Base-by-base conservation (phyloP, 2,797 vertebrate genomes). In the Tragopan temminckii region DNA sequence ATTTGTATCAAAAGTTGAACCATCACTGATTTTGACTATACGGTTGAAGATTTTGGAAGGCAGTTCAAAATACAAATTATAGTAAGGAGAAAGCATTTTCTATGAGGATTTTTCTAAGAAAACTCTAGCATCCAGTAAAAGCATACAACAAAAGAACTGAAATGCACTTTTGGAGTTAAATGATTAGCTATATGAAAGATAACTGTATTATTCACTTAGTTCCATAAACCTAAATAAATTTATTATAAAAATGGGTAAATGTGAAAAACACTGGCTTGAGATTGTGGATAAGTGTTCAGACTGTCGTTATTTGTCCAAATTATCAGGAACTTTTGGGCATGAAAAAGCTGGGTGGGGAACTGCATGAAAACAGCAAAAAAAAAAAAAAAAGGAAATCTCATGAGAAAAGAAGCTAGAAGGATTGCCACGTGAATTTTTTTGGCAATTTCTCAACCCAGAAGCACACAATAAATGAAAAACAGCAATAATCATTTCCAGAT, bases 391-490 rank as follows among this genome's bases (percentile, higher is more conserved):
- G 58, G 58, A 87, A 83, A 90, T 66, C 84, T 63, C 69, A 46
- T 31, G 88, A 90, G 84, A 75, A 62, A 7, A 64, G n/a, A n/a
- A 57, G 14, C 58, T 74, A 36, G 2, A 1, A 52, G 53, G 43
- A 33, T 59, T n/a, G 13, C 50, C 55, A 20, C 42, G 83, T 29
- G 16, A 4, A 25, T 31, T 68, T 43, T 92, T 90, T 89, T 92
- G 93, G 84, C 80, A 90, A 31, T 36, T 94, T 85, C 43, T 92
- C 86, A 94, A 85, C 33, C 38, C 72, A 95, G 86, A 85, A 93
- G 76, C 76, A 13, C 35, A 77, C 11, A 93, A 38, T 29, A 93
- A 77, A 86, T 87, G 62, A 72, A 93, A 92, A 92, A 1, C 55
- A 90, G 69, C 35, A 89, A 50, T 45, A 83, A 69, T 13, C 69